These are phyloP conservation scores for Pseudococcus viburni DNA, from an alignment of 2,888 invertebrate species.

Conservation along the genomic window DNA sequence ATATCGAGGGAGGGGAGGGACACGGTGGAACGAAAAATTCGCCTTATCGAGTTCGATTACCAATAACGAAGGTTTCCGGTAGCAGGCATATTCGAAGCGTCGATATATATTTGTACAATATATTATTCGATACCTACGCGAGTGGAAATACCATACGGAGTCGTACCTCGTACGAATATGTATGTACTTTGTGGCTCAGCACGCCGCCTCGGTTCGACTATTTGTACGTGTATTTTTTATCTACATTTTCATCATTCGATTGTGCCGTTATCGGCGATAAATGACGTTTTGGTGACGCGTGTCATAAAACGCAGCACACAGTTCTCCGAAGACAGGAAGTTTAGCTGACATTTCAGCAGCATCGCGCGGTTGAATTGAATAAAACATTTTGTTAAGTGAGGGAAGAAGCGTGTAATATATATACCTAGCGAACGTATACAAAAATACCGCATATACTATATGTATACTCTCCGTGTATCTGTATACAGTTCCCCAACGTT, in stretches of 20 bases:
- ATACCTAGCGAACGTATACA: not conserved
- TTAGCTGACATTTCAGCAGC: slow-evolving; percentile 33
- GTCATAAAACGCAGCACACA: slow-evolving; percentile 13
- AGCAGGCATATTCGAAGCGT: not conserved
- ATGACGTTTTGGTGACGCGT: slow-evolving; percentile 36
- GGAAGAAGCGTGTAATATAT: not conserved
- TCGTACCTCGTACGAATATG: not conserved
- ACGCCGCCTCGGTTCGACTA: too few species aligned
- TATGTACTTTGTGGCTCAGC: not conserved
- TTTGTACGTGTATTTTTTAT: not conserved
- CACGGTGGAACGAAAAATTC: not conserved
- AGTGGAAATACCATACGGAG: too few species aligned
- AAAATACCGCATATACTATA: too few species aligned
- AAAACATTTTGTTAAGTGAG: slow-evolving; percentile 42
- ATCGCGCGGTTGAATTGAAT: slow-evolving; percentile 2
- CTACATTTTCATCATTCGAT: slow-evolving; percentile 26
- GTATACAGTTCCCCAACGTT: not conserved
- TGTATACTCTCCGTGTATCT: not conserved
- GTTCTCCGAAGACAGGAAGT: slow-evolving; percentile 36
- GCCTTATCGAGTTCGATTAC: slow-evolving; percentile 7
- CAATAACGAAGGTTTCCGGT: not conserved
- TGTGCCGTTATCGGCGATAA: slow-evolving; percentile 19
- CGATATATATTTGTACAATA: not conserved
- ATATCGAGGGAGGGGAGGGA: not conserved
- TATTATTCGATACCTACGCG: too few species aligned